A percentile compares a stretch with the other conserved stretches of the same genome.
These are phyloP conservation scores for Parnassius glacialis DNA, from an alignment of 2,888 invertebrate genomes.

Conservation along the genomic window DNA sequence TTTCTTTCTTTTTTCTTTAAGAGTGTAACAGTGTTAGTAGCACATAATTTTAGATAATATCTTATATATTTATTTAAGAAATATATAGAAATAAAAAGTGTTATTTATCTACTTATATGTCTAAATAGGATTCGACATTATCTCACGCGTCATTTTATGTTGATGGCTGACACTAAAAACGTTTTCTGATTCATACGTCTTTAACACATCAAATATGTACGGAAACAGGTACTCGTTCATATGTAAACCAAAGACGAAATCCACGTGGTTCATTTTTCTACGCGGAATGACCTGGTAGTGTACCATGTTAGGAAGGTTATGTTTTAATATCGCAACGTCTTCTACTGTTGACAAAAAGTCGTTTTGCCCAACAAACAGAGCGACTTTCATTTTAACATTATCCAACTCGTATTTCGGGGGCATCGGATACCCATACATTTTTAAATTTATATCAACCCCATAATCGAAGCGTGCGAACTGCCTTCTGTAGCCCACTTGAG, in stretches of 20 bases:
- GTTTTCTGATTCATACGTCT: background rate
- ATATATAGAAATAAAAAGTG: no score
- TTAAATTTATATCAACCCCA: constrained; percentile 32
- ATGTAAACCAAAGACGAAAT: constrained; percentile 37
- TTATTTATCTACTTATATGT: no score
- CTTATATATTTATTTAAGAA: no score
- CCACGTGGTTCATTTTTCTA: constrained; percentile 37
- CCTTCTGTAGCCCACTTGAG: constrained; percentile 35
- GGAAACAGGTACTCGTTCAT: constrained; percentile 35
- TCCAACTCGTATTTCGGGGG: constrained; percentile 42
- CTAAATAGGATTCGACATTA: background rate
- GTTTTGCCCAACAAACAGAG: constrained; percentile 35
- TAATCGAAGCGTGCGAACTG: constrained; percentile 38
- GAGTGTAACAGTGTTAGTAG: no score
- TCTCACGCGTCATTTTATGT: no score
- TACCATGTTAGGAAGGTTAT: constrained; percentile 38
- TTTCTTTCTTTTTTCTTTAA: no score
- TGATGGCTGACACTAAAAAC: no score
- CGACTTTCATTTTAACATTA: constrained; percentile 36
- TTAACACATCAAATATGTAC: constrained; percentile 34
- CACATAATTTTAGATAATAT: no score
- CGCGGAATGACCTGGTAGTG: constrained; percentile 31
- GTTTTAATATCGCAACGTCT: constrained; percentile 33
- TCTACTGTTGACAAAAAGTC: constrained; percentile 35
- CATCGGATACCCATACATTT: constrained; percentile 29